phyloP scores from a whole-genome alignment of 2,888 invertebrate species.

The Choreutis nemorana region DNA sequence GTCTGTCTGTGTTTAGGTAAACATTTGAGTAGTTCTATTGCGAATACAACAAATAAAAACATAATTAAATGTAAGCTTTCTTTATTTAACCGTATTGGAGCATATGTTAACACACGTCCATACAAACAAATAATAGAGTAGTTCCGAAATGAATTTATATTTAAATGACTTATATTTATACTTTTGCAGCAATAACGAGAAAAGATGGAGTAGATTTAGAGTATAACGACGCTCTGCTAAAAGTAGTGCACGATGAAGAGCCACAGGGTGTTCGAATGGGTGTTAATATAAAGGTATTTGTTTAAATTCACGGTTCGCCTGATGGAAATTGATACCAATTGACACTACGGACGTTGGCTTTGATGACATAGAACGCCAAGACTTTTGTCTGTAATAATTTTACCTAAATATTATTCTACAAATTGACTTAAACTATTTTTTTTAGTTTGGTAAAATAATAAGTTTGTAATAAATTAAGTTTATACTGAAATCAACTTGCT shows the following conservation, averaged over 20 bases:
- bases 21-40: too few relatives aligned
- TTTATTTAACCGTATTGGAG: too few relatives aligned
- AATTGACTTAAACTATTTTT: neutral
- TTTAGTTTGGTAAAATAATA: neutral
- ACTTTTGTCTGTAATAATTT: neutral
- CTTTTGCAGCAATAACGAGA: conserved; percentile 27
- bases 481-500: neutral
- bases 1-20: too few relatives aligned
- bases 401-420: too few relatives aligned
- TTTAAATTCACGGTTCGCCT: neutral
- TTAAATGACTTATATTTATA: neutral
- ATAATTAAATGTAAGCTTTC: too few relatives aligned
- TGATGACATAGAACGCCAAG: neutral
- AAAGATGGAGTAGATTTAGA: conserved; percentile 33
- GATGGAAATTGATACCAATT: neutral
- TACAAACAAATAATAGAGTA: too few relatives aligned
- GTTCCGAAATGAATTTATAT: neutral
- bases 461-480: neutral
- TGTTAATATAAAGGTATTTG: conserved; percentile 45
- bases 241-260: conserved; percentile 53
- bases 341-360: neutral
- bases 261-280: conserved; percentile 50
- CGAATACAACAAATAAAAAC: too few relatives aligned
- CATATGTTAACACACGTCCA: too few relatives aligned
- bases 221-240: conserved; percentile 44